These are phyloP conservation scores for Pteropus rufus DNA, from an alignment of 2,797 vertebrate species.

Conservation along the genomic window DNA sequence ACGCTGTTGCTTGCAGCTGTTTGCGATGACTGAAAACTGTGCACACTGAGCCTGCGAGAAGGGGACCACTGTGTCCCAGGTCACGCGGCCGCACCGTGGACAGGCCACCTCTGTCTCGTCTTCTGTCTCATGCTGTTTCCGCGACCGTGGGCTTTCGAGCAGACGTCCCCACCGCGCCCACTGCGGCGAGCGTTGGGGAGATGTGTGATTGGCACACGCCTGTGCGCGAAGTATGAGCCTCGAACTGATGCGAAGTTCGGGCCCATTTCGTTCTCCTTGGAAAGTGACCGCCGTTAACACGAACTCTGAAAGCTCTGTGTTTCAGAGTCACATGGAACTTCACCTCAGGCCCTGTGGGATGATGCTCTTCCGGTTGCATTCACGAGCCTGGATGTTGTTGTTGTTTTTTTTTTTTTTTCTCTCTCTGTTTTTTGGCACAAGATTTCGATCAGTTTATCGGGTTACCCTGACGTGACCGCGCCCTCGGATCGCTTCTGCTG, in stretches of 20 bases:
- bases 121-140: neutral
- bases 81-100: neutral
- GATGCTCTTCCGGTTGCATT: neutral
- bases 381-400: no score
- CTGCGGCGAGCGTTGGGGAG: no score
- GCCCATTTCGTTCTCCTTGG: neutral
- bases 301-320: neutral
- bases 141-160: neutral
- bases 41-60: neutral
- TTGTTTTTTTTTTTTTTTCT: no score
- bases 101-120: neutral
- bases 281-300: neutral
- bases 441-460: neutral
- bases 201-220: neutral
- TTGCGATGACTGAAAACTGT: neutral
- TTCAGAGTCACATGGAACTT: neutral
- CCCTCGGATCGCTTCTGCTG: neutral
- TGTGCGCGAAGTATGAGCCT: neutral
- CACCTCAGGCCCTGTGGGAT: neutral
- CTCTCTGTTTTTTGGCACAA: neutral
- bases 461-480: rapidly evolving
- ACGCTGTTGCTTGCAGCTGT: neutral
- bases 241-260: neutral
- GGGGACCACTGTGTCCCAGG: rapidly evolving
- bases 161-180: no score